Evolutionary conservation across 2,888 invertebrate genomes (phyloP).

Genomic region (Quadroppia sp.): DNA sequence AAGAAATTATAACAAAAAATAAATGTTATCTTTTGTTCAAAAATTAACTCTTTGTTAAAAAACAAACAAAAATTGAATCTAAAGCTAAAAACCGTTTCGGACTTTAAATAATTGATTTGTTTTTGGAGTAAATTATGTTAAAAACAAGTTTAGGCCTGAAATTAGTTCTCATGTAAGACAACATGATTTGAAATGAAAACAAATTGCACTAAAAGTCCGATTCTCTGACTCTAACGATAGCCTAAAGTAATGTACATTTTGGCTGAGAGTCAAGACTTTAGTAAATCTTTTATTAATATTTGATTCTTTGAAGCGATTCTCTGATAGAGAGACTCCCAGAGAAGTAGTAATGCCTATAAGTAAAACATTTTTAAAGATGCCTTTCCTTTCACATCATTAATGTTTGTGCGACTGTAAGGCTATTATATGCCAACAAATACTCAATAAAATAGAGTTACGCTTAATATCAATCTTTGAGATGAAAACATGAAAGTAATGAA

Average conservation of each 20-base stretch:
- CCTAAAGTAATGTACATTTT: too few relatives aligned
- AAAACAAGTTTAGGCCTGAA: background rate
- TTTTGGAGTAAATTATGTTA: too few relatives aligned
- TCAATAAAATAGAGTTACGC: conserved; percentile 11
- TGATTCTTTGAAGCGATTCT: conserved; percentile 4
- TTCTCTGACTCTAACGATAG: too few relatives aligned
- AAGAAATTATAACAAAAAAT: too few relatives aligned
- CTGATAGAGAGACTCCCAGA: background rate
- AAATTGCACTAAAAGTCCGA: background rate
- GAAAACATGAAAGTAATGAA: background rate
- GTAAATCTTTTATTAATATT: conserved; percentile 10
- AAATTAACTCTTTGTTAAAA: too few relatives aligned
- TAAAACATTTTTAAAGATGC: background rate
- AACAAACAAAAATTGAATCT: too few relatives aligned
- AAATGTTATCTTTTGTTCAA: too few relatives aligned
- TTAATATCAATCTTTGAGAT: conserved; percentile 19
- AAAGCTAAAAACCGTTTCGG: too few relatives aligned
- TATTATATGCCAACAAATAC: conserved; percentile 3
- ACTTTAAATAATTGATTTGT: too few relatives aligned
- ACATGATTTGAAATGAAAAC: background rate
- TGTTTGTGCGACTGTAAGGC: background rate
- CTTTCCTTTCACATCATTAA: background rate
- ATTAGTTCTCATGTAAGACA: conserved; percentile 12
- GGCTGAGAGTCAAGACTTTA: background rate
- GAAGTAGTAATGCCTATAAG: background rate